Evolutionary conservation across 2,888 invertebrate genomes (phyloP), one percentile per base, ranked within the genome.

Genomic region (Drymonia ruficornis): DNA sequence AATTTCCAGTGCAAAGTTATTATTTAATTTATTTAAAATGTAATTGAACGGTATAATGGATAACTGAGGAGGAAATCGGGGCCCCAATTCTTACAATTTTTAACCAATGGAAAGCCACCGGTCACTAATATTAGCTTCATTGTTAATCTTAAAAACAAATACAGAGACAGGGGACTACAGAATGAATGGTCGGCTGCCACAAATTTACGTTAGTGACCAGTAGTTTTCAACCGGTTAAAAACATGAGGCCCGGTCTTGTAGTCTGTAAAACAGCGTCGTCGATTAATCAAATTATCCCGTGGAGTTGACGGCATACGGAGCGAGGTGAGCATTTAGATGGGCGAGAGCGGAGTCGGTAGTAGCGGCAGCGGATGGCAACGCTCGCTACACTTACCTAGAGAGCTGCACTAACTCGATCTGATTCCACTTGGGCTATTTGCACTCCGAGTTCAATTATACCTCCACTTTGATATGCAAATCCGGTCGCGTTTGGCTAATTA

Each of bases 381-480:
- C 77, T 80, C 75, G 78, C 80, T 83, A 80, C 83, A 83, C 83
- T 86, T 77, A 75, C 76, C 80, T 76, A 76, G 79, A 81, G 79
- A 85, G 83, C 80, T 74, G 81, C 81, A 83, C 88, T 90, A 89
- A 90, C 88, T 89, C 85, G 81, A 89, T 89, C 86, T 81, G 84
- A 87, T 88, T 88, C 87, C 86, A 86, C 87, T 89, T 80, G 81
- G 83, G 83, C 90, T 91, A 91, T 91, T 91, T 91, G 87, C 89
- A 85, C 86, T 86, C 82, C 72, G 77, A 81, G 84, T 86, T 88
- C 88, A 91, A 91, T 90, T 91, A 90, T 88, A 83, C 85, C 73
- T 83, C 84, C 84, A 85, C 90, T 91, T 91, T 91, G 91, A 88
- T 87, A 91, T 91, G 90, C 88, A 91, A 91, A 91, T 91, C 84